phyloP scores from a whole-genome alignment of 2,113 vertebrate species.

The Hyaena hyaena region DNA sequence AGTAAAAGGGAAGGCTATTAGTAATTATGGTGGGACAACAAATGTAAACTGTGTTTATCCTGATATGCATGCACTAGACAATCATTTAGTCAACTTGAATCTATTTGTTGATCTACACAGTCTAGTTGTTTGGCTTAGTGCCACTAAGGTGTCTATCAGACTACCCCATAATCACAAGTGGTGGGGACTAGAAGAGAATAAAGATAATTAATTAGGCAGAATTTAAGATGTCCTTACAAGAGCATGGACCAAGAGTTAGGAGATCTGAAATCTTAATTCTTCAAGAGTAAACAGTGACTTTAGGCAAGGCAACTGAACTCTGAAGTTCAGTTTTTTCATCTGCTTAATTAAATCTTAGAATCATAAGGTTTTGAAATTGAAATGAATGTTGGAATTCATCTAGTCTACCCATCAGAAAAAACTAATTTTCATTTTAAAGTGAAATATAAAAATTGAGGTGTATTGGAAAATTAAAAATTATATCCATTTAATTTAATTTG shows the following conservation, averaged over 20 bases:
- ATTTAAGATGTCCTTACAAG: constrained; percentile 2
- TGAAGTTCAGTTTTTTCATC: constrained; percentile 18
- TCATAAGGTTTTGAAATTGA: not conserved
- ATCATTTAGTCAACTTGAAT: not conserved
- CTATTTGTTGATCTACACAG: not conserved
- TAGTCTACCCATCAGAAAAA: not conserved
- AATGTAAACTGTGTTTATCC: not conserved
- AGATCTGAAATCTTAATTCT: not conserved
- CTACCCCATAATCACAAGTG: not conserved
- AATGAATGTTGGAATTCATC: constrained; percentile 37
- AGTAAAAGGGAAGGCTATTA: not conserved
- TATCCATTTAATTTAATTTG: not conserved
- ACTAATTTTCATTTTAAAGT: not conserved
- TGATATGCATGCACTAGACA: constrained; percentile 16
- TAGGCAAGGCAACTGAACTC: not conserved
- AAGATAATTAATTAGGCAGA: not conserved
- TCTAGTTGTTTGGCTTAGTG: not conserved
- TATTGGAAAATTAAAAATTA: not conserved
- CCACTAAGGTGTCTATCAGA: not conserved
- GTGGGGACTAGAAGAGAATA: not conserved
- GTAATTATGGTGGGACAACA: not conserved
- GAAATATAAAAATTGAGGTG: not conserved
- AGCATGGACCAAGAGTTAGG: not conserved
- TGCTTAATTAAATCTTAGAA: constrained; percentile 5
- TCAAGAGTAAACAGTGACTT: constrained; percentile 4